Percentiles rank a stretch among this genome's conserved stretches.
phyloP scores from a whole-genome alignment of 2,888 invertebrate species.

The Pediacus dermestoides region DNA sequence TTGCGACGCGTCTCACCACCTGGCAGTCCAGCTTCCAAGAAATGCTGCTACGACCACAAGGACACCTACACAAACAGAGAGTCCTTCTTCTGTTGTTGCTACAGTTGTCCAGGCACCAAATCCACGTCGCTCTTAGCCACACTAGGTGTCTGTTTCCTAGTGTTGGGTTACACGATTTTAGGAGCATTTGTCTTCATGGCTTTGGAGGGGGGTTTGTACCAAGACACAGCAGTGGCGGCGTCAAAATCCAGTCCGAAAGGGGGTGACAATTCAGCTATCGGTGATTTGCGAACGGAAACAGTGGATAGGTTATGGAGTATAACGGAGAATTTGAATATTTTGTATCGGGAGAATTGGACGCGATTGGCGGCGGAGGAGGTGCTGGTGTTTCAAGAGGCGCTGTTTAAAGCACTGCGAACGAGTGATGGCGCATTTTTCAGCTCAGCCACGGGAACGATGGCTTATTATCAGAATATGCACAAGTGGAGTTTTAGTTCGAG shows the following conservation, averaged over 20 bases:
- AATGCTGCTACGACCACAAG: slow-evolving; percentile 45
- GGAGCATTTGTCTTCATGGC: slow-evolving; percentile 90
- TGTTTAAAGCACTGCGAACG: slow-evolving; percentile 51
- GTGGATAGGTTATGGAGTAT: slow-evolving; percentile 82
- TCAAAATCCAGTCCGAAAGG: slow-evolving; percentile 59
- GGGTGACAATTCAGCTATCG: slow-evolving; percentile 30
- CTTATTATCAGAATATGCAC: slow-evolving; percentile 52
- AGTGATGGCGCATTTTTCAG: slow-evolving; percentile 36
- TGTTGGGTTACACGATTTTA: slow-evolving; percentile 85
- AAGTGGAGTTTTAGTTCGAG: slow-evolving; percentile 91
- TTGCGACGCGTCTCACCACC: slow-evolving; percentile 43
- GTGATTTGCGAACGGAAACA: slow-evolving; percentile 64
- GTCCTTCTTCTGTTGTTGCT: slow-evolving; percentile 56
- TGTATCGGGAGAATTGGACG: slow-evolving; percentile 91
- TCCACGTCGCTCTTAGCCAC: slow-evolving; percentile 70
- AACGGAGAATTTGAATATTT: slow-evolving; percentile 81
- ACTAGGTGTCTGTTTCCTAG: slow-evolving; percentile 75
- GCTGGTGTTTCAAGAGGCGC: slow-evolving; percentile 72
- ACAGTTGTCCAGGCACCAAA: slow-evolving; percentile 52
- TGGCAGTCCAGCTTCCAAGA: slow-evolving; percentile 45
- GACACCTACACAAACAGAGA: slow-evolving; percentile 25
- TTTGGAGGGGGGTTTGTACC: slow-evolving; percentile 62
- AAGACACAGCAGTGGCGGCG: slow-evolving; percentile 62
- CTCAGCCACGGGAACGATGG: slow-evolving; percentile 48
- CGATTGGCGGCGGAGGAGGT: slow-evolving; percentile 82